Conservation (phyloP, 1,140 invertebrate genomes). For the Drosophila mayri region DNA sequence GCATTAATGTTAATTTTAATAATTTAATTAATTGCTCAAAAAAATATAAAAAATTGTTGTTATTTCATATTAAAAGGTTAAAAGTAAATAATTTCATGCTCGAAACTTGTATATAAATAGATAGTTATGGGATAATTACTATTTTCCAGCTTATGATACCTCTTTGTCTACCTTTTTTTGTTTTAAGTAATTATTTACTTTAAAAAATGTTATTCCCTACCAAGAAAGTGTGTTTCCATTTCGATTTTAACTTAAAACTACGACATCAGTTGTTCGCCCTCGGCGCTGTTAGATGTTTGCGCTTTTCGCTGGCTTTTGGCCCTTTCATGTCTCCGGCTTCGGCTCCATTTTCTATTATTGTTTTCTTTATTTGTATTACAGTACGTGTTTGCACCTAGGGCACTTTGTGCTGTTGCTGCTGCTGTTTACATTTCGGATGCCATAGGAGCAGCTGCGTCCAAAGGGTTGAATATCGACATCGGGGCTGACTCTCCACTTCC, state of each 20-base stretch:
- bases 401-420: constrained; percentile 54
- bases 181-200: too few species aligned
- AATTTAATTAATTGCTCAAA: neutral
- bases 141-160: neutral
- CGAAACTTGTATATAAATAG: neutral
- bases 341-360: constrained; percentile 81
- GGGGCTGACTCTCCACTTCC: constrained; percentile 6
- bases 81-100: neutral
- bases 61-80: neutral
- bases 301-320: constrained; percentile 63
- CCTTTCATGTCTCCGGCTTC: constrained; percentile 54
- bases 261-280: constrained; percentile 43
- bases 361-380: constrained; percentile 82
- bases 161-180: neutral
- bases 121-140: neutral
- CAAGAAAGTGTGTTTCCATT: neutral
- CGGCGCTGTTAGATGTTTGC: constrained; percentile 48
- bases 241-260: neutral
- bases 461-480: constrained; percentile 22
- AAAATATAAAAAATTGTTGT: neutral
- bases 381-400: constrained; percentile 80
- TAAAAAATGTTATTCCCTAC: neutral
- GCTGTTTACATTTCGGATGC: constrained; percentile 59
- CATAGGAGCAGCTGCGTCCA: constrained; percentile 66
- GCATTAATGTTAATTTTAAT: neutral